Conservation (phyloP, 2,888 invertebrate species). For the Zhuqinia jingwanae region DNA sequence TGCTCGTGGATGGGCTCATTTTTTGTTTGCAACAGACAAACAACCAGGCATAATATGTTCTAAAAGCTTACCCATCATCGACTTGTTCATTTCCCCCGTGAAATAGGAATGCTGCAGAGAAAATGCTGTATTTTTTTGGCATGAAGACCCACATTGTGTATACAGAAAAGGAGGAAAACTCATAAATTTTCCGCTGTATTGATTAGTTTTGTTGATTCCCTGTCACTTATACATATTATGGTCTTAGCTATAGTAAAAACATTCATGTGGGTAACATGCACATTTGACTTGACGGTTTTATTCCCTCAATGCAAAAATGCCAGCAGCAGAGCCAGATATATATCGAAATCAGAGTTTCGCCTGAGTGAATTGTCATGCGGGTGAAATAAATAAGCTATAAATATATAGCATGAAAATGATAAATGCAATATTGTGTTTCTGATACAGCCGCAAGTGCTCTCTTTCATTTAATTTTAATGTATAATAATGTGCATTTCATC, state of each 20-base stretch:
- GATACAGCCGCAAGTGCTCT: no score
- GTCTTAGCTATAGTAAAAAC: no score
- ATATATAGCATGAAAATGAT: no score
- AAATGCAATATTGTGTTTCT: no score
- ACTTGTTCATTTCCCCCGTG: not conserved
- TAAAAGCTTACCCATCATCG: no score
- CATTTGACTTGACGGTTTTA: not conserved
- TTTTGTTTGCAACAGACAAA: not conserved
- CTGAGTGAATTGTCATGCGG: not conserved
- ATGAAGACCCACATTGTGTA: not conserved
- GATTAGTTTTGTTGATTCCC: conserved; percentile 4
- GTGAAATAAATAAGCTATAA: no score
- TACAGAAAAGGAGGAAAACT: not conserved
- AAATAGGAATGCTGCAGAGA: not conserved
- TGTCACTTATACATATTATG: not conserved
- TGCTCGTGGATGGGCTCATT: not conserved
- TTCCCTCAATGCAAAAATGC: not conserved
- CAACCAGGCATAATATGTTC: not conserved
- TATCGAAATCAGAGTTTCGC: not conserved
- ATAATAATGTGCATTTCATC: no score
- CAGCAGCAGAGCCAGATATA: not conserved
- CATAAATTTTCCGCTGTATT: not conserved
- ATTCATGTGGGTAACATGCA: not conserved
- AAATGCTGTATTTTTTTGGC: not conserved
- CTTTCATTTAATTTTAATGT: no score